phyloP scores from a whole-genome alignment of 2,888 invertebrate genomes.

The Prosapia bicincta region DNA sequence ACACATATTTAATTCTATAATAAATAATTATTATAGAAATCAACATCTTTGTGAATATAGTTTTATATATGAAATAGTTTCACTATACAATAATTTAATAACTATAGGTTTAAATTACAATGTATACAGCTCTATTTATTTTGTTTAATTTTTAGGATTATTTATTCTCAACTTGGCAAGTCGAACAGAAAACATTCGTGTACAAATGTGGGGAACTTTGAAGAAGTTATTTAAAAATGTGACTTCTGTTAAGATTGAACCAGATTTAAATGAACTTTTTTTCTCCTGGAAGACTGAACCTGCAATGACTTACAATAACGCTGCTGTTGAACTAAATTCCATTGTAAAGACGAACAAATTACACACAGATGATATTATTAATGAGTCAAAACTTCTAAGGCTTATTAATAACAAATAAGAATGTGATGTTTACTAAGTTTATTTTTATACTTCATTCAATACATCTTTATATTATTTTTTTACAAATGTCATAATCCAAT shows the following conservation, averaged over 20 bases:
- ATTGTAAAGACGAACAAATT: conserved; percentile 54
- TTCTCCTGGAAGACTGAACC: conserved; percentile 55
- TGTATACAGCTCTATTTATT: too few species aligned
- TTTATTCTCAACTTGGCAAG: conserved; percentile 89
- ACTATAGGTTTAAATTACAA: too few species aligned
- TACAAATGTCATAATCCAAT: too few species aligned
- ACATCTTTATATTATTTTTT: too few species aligned
- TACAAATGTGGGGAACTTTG: conserved; percentile 58
- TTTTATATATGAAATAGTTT: too few species aligned
- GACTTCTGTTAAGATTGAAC: conserved; percentile 66
- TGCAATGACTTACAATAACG: conserved; percentile 36
- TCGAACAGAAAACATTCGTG: conserved; percentile 65
- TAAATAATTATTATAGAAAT: too few species aligned
- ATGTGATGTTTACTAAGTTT: too few species aligned
- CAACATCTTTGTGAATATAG: too few species aligned
- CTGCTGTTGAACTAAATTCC: conserved; percentile 54
- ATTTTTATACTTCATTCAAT: too few species aligned
- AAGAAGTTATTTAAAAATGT: conserved; percentile 62
- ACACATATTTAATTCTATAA: too few species aligned
- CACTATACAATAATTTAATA: too few species aligned
- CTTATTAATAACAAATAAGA: neutral
- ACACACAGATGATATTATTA: conserved; percentile 53
- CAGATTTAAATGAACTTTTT: conserved; percentile 83
- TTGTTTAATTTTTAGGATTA: conserved; percentile 55
- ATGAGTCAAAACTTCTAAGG: conserved; percentile 39